phyloP scores from a whole-genome alignment of 2,113 vertebrate species.

The Phalacrocorax pelagicus region DNA sequence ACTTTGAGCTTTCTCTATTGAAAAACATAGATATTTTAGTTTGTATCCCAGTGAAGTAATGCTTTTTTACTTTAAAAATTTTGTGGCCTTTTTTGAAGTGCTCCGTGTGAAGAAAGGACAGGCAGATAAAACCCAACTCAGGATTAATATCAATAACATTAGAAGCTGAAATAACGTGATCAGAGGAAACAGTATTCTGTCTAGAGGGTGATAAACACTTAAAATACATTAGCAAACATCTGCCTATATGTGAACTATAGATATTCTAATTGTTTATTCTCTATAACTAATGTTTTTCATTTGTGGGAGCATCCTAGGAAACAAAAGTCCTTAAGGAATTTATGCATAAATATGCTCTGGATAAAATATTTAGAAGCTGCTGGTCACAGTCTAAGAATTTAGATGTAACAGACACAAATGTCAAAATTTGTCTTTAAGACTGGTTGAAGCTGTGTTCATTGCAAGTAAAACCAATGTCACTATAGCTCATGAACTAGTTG shows the following conservation, averaged over 20 bases:
- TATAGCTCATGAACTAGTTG: background rate
- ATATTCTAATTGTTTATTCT: background rate
- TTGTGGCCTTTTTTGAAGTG: background rate
- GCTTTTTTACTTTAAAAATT: background rate
- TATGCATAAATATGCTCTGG: background rate
- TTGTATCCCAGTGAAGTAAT: background rate
- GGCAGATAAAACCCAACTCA: background rate
- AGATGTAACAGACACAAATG: background rate
- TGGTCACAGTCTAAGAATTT: background rate
- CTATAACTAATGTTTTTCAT: background rate
- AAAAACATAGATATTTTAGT: background rate
- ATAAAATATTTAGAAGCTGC: background rate
- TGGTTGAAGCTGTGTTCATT: background rate
- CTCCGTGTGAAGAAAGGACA: background rate
- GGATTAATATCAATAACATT: background rate
- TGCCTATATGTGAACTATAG: background rate
- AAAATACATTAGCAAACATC: background rate
- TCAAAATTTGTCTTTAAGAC: background rate
- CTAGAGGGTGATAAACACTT: background rate
- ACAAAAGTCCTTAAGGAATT: background rate
- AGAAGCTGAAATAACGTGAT: background rate
- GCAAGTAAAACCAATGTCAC: background rate
- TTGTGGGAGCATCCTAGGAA: background rate
- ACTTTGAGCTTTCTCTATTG: background rate
- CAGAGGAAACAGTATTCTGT: background rate